These are phyloP conservation scores for Parnassius smintheus DNA, from an alignment of 2,888 invertebrate genomes.

Conservation along the genomic window DNA sequence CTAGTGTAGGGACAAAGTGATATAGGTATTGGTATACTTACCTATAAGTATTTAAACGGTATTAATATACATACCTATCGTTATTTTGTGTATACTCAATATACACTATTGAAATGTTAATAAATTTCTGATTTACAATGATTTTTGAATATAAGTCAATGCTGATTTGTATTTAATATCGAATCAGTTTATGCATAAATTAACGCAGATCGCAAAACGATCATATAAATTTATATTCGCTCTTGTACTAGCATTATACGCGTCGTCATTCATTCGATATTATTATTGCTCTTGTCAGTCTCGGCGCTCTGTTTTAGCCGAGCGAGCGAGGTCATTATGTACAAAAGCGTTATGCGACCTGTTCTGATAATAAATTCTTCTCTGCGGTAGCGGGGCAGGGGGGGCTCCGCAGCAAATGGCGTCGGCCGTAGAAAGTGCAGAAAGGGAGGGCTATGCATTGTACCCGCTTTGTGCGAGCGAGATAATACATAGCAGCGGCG, in stretches of 20 bases:
- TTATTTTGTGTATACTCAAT: too few relatives aligned
- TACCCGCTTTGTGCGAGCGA: constrained; percentile 41
- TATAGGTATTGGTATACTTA: too few relatives aligned
- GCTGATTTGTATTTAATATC: too few relatives aligned
- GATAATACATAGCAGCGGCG: constrained; percentile 43
- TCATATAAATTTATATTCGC: not conserved
- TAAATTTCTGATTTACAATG: too few relatives aligned
- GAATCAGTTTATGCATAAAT: not conserved
- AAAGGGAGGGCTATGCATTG: constrained; percentile 34
- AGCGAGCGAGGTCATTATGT: constrained; percentile 51
- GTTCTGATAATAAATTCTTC: constrained; percentile 53
- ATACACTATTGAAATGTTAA: too few relatives aligned
- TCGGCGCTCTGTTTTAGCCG: constrained; percentile 37
- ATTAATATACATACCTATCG: too few relatives aligned
- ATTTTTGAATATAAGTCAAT: too few relatives aligned
- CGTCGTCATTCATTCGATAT: constrained; percentile 33
- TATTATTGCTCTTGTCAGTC: constrained; percentile 44
- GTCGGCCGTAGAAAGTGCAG: constrained; percentile 37
- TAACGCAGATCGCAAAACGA: not conserved
- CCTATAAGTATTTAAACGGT: too few relatives aligned
- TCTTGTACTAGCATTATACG: not conserved
- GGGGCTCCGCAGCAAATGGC: constrained; percentile 36
- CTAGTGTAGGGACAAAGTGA: too few relatives aligned
- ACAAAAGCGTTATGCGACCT: constrained; percentile 42
- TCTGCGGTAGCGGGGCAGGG: constrained; percentile 29